These are phyloP conservation scores for Pheosia tremula DNA, from an alignment of 2,888 invertebrate species.

Conservation along the genomic window DNA sequence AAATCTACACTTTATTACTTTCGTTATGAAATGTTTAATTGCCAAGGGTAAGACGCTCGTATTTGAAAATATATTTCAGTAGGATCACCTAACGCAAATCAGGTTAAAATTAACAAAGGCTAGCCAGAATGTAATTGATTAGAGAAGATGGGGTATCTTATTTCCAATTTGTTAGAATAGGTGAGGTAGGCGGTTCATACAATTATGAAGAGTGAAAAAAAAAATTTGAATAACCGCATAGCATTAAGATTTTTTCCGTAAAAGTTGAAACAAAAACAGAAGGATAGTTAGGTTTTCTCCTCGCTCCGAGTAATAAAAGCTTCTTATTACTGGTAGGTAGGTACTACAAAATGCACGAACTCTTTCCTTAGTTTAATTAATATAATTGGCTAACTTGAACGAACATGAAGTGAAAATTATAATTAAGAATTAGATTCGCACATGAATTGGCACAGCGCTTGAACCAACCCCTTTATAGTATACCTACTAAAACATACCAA, in stretches of 20 bases:
- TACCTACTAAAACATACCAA: constrained; percentile 85
- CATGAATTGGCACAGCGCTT: too few species aligned
- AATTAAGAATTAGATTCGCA: too few species aligned
- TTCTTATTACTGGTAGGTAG: too few species aligned
- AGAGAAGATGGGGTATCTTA: constrained; percentile 16
- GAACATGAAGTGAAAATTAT: too few species aligned
- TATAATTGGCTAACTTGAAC: too few species aligned
- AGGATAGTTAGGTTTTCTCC: background rate
- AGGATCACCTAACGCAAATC: constrained; percentile 11
- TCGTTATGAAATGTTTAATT: constrained; percentile 24
- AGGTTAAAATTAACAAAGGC: constrained; percentile 13
- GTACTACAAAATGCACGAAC: too few species aligned
- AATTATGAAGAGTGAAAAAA: background rate
- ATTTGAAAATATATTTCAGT: constrained; percentile 16
- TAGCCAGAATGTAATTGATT: constrained; percentile 17
- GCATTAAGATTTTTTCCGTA: background rate
- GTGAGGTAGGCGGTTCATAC: background rate
- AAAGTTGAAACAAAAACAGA: background rate
- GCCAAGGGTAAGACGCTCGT: constrained; percentile 25
- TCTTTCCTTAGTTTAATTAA: too few species aligned
- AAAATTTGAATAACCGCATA: background rate
- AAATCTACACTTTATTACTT: constrained; percentile 29
- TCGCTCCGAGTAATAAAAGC: too few species aligned
- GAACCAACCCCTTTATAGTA: too few species aligned
- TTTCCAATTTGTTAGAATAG: background rate